phyloP scores from a whole-genome alignment of 2,113 vertebrate genomes.

The Paradisaea rubra region DNA sequence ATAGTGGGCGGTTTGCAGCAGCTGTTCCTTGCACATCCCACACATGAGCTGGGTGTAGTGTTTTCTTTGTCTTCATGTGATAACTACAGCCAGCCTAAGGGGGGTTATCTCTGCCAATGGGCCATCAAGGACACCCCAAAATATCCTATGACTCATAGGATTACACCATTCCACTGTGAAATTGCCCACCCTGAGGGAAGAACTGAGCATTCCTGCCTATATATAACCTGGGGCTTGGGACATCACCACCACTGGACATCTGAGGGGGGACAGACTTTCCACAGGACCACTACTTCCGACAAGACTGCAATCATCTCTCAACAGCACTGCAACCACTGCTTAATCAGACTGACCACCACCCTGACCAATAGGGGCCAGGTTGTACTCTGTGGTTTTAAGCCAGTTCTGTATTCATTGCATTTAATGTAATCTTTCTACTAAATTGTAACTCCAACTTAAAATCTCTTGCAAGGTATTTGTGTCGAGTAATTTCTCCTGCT shows the following conservation, averaged over 20 bases:
- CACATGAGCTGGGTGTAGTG: not conserved
- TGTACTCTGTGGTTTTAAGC: not conserved
- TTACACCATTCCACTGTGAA: not conserved
- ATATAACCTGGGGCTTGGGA: not conserved
- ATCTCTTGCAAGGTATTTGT: not conserved
- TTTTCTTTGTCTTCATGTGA: not conserved
- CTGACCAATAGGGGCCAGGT: not conserved
- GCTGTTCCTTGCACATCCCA: too few species aligned
- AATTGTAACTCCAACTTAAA: not conserved
- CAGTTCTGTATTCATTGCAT: not conserved
- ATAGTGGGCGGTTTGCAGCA: not conserved
- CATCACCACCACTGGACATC: not conserved
- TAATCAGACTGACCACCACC: not conserved
- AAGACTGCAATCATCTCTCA: not conserved
- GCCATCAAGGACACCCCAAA: not conserved
- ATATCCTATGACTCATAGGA: not conserved
- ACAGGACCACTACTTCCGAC: not conserved
- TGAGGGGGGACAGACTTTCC: not conserved
- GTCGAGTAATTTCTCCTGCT: not conserved
- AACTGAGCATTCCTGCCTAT: not conserved
- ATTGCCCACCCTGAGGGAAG: rapidly evolving
- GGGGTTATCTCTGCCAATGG: not conserved
- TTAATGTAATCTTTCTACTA: not conserved
- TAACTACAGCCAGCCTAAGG: not conserved
- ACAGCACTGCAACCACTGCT: not conserved